Percentiles rank a stretch among this genome's conserved stretches.
Conservation (phyloP, 2,113 vertebrate genomes). For the Bombycilla garrulus region DNA sequence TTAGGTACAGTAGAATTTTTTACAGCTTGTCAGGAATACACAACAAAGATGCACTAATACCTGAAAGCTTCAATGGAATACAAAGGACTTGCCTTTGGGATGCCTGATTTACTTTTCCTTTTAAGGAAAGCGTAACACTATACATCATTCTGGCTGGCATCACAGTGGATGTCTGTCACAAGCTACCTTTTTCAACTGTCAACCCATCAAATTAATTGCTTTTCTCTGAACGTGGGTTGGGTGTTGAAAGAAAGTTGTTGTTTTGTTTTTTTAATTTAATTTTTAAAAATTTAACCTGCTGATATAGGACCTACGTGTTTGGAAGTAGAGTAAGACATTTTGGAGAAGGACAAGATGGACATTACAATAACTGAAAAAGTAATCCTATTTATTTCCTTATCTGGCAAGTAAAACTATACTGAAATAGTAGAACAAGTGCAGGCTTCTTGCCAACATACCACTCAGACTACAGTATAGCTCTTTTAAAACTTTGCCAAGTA, state of each 20-base stretch:
- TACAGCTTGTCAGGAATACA: slow-evolving; percentile 14
- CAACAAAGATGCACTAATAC: slow-evolving; percentile 12
- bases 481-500: slow-evolving; percentile 43
- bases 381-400: slow-evolving; percentile 46
- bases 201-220: slow-evolving; percentile 56
- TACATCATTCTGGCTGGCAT: slow-evolving; percentile 22
- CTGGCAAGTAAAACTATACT: slow-evolving; percentile 30
- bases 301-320: not conserved
- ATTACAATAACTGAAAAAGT: slow-evolving; percentile 13
- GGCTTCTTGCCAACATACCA: slow-evolving; percentile 50
- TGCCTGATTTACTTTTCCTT: slow-evolving; percentile 21
- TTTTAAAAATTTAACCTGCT: not conserved
- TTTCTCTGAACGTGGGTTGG: slow-evolving; percentile 2
- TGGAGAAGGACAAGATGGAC: slow-evolving; percentile 49
- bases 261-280: not conserved
- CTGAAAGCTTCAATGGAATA: not conserved
- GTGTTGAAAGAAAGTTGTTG: not conserved
- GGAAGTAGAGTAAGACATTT: not conserved
- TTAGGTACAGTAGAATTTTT: not conserved
- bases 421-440: slow-evolving; percentile 24
- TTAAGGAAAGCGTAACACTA: not conserved
- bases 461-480: slow-evolving; percentile 1
- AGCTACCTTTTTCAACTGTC: slow-evolving; percentile 49
- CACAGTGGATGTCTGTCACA: slow-evolving; percentile 36
- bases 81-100: slow-evolving; percentile 40